These are phyloP conservation scores for Eristalis tenax DNA, from an alignment of 2,888 invertebrate species.

Conservation along the genomic window DNA sequence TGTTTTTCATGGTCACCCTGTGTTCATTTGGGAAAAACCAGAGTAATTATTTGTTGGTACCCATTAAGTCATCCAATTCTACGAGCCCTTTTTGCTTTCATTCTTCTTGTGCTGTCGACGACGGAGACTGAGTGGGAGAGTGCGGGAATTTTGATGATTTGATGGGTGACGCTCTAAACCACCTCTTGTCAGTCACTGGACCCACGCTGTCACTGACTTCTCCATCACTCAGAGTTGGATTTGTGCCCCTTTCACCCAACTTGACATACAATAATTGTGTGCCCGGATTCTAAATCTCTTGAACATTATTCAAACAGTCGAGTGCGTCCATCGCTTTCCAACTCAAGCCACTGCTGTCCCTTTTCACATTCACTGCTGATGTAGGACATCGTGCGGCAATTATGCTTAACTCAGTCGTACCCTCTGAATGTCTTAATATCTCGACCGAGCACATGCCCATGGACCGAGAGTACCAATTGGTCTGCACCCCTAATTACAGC, in stretches of 20 bases:
- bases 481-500: conserved; percentile 13
- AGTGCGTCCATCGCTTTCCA: background rate
- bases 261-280: no score
- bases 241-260: no score
- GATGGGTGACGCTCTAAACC: background rate
- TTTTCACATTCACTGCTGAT: background rate
- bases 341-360: background rate
- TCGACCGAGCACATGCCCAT: background rate
- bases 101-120: no score
- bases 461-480: background rate
- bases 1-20: background rate
- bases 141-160: no score
- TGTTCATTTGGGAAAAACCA: background rate
- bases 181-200: no score
- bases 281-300: no score
- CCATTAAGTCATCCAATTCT: background rate
- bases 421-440: background rate
- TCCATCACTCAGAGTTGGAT: no score
- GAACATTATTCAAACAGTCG: no score
- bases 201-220: no score
- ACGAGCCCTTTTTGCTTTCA: background rate
- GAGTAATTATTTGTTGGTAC: background rate
- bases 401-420: background rate
- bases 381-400: background rate
- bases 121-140: no score